Conservation (phyloP, 2,797 vertebrate species). For the Anguilla megastoma region DNA sequence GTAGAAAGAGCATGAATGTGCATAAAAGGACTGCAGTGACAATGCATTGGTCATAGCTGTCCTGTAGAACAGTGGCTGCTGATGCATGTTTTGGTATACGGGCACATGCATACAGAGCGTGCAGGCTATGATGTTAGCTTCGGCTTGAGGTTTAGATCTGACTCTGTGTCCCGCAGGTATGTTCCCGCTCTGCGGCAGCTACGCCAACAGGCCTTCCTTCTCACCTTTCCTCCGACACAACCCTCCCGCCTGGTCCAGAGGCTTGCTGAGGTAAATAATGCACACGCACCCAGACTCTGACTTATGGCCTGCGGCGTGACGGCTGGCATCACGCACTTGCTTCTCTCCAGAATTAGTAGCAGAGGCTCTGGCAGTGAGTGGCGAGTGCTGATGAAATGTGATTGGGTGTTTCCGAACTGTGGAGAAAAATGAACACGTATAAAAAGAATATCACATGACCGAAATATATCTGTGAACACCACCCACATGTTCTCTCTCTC, state of each 20-base stretch:
- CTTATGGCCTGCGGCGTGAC: neutral
- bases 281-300: neutral
- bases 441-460: neutral
- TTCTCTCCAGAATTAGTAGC: neutral
- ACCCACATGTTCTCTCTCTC: neutral
- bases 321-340: neutral
- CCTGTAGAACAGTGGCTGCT: neutral
- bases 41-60: neutral
- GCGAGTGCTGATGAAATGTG: neutral
- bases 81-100: neutral
- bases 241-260: conserved; percentile 87
- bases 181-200: conserved; percentile 84
- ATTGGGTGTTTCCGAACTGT: neutral
- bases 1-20: no score
- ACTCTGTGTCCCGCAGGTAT: conserved; percentile 69
- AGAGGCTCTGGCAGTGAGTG: neutral
- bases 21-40: no score
- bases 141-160: neutral
- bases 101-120: neutral
- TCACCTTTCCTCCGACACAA: conserved; percentile 82
- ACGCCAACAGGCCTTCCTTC: conserved; percentile 86
- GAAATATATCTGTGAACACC: neutral
- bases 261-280: conserved; percentile 78
- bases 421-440: neutral
- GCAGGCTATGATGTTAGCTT: neutral